phyloP scores from a whole-genome alignment of 2,113 vertebrate genomes.

The Natator depressus region DNA sequence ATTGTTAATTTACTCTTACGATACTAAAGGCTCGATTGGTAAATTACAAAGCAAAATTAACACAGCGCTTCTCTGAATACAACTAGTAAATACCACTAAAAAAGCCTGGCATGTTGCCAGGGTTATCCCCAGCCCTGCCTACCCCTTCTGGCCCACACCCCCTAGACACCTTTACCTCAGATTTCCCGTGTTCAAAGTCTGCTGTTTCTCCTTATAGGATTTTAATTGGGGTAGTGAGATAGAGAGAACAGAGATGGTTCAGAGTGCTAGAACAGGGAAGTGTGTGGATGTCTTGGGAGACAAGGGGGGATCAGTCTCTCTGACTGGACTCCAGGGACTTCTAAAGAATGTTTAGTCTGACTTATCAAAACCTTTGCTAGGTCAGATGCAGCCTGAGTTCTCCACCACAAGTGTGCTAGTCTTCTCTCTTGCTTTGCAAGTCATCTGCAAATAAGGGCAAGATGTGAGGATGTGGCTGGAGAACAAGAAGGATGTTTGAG shows the following conservation, averaged over 20 bases:
- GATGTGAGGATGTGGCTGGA: not conserved
- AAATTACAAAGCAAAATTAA: not conserved
- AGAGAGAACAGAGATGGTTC: too few species aligned
- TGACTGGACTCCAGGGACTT: not conserved
- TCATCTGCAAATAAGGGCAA: slow-evolving; percentile 22
- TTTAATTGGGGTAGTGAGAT: too few species aligned
- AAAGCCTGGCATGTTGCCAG: not conserved
- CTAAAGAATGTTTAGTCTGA: fast-evolving
- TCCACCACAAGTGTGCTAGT: not conserved
- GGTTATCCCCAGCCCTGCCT: not conserved
- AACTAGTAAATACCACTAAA: not conserved
- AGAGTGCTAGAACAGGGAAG: too few species aligned
- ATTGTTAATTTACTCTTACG: not conserved
- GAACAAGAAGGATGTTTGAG: slow-evolving; percentile 3
- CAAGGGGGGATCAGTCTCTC: too few species aligned
- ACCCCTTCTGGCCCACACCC: not conserved
- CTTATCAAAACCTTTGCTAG: fast-evolving
- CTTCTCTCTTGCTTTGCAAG: not conserved
- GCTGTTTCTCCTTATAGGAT: too few species aligned
- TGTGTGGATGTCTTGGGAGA: too few species aligned
- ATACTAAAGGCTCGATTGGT: not conserved
- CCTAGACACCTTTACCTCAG: too few species aligned
- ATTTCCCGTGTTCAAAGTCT: too few species aligned
- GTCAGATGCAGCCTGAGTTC: not conserved
- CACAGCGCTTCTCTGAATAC: not conserved